phyloP scores from a whole-genome alignment of 2,888 invertebrate genomes.

The Zaprionus lineosus region DNA sequence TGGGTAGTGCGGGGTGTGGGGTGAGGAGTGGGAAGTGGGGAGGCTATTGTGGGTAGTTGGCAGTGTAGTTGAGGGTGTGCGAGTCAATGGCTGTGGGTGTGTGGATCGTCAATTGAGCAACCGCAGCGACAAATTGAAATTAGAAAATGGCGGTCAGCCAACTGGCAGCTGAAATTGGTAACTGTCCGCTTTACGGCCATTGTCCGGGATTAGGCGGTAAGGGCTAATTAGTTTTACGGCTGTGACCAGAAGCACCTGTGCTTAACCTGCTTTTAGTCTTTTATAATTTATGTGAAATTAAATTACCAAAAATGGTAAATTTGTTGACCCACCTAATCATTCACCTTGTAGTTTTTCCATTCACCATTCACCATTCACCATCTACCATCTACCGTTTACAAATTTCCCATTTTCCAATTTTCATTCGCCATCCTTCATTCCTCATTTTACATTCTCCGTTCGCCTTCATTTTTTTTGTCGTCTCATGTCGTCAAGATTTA shows the following conservation, averaged over 20 bases:
- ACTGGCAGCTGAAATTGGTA: conserved; percentile 38
- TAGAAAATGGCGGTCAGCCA: conserved; percentile 58
- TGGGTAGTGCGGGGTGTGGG: too few relatives aligned
- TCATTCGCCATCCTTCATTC: background rate
- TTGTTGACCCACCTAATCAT: conserved; percentile 7
- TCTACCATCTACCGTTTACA: background rate
- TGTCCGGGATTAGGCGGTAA: conserved; percentile 20
- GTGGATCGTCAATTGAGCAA: conserved; percentile 40
- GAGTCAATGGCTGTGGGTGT: conserved; percentile 65
- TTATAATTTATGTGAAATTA: conserved; percentile 55
- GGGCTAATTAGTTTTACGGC: conserved; percentile 54
- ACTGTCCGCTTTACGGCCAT: conserved; percentile 31
- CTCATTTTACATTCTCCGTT: conserved; percentile 1
- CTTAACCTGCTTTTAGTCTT: background rate
- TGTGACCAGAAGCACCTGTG: conserved; percentile 43
- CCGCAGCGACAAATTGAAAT: conserved; percentile 65
- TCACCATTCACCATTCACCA: background rate
- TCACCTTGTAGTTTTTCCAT: conserved; percentile 1
- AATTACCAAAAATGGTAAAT: conserved; percentile 28
- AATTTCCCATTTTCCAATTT: background rate
- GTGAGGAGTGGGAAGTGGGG: background rate
- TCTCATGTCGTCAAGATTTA: conserved; percentile 60
- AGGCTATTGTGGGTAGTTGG: too few relatives aligned
- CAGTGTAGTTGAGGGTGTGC: too few relatives aligned
- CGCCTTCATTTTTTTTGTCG: conserved; percentile 11